Evolutionary conservation across 2,113 vertebrate genomes (phyloP).

Genomic region (Xiphophorus maculatus): DNA sequence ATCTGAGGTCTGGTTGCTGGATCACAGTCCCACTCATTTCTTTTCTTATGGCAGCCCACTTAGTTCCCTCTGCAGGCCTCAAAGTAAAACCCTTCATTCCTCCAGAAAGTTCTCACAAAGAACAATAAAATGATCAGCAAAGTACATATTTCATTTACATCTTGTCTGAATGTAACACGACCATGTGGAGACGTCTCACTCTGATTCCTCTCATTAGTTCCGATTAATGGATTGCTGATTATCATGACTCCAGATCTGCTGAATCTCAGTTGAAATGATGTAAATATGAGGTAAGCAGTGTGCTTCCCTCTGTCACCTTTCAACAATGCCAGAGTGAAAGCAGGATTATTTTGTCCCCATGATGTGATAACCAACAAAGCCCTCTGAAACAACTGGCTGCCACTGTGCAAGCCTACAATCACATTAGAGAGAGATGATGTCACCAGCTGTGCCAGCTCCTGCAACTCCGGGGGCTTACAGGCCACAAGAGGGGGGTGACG

Average conservation of each 20-base stretch:
- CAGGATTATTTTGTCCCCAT: slow-evolving; percentile 55
- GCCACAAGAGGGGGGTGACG: slow-evolving; percentile 49
- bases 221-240: slow-evolving; percentile 1
- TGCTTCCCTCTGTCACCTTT: slow-evolving; percentile 12
- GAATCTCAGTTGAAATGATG: slow-evolving; percentile 19
- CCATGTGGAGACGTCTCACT: slow-evolving; percentile 28
- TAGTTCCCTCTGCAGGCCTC: no score
- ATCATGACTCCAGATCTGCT: slow-evolving; percentile 33
- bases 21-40: no score
- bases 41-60: no score
- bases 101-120: no score
- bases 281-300: slow-evolving; percentile 7
- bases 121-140: no score
- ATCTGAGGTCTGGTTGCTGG: neutral
- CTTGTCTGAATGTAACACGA: neutral
- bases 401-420: slow-evolving; percentile 42
- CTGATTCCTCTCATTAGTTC: neutral
- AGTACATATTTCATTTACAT: slow-evolving; percentile 1
- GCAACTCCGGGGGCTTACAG: slow-evolving; percentile 59
- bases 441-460: slow-evolving; percentile 56
- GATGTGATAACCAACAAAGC: slow-evolving; percentile 67
- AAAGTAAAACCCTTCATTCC: no score
- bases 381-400: slow-evolving; percentile 58
- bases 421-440: slow-evolving; percentile 75
- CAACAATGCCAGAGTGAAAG: slow-evolving; percentile 32